Conservation (phyloP, 2,113 vertebrate species). For the Stigmatopora argus region DNA sequence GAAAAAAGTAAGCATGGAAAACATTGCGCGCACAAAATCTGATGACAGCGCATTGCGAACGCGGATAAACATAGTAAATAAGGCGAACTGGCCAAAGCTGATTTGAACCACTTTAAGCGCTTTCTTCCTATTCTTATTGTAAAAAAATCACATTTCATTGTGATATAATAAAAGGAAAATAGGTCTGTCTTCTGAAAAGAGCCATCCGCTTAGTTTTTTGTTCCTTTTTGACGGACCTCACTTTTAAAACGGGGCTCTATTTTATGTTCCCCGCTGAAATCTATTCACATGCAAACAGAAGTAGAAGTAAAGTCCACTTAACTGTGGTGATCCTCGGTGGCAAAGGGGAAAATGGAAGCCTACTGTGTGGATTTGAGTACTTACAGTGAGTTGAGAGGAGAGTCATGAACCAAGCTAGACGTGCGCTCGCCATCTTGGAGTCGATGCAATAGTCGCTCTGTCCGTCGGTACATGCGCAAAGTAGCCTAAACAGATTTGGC, state of each 20-base stretch:
- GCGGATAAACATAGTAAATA: not conserved
- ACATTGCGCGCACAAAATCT: not conserved
- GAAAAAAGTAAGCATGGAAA: not conserved
- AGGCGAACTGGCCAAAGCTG: slow-evolving; percentile 4
- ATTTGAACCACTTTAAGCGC: not conserved
- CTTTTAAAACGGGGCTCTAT: slow-evolving; percentile 12
- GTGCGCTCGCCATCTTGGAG: slow-evolving; percentile 77
- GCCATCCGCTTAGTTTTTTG: slow-evolving; percentile 18
- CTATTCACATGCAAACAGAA: slow-evolving; percentile 8
- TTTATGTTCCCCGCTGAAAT: not conserved
- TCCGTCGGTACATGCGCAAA: slow-evolving; percentile 72
- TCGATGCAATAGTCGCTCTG: slow-evolving; percentile 62
- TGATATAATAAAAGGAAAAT: not conserved
- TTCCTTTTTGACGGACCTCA: slow-evolving; percentile 6
- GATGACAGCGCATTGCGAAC: not conserved
- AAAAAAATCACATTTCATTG: slow-evolving; percentile 20
- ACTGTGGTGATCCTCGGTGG: not conserved
- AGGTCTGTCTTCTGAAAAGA: not conserved
- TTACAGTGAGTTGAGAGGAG: slow-evolving; percentile 73
- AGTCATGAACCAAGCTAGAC: slow-evolving; percentile 67
- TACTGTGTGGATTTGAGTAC: slow-evolving; percentile 37
- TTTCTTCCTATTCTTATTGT: not conserved
- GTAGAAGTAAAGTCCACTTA: not conserved
- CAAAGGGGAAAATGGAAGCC: not conserved
- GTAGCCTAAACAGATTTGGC: slow-evolving; percentile 54